Conservation (phyloP, 1,140 invertebrate species). For the Drosophila jambulina region DNA sequence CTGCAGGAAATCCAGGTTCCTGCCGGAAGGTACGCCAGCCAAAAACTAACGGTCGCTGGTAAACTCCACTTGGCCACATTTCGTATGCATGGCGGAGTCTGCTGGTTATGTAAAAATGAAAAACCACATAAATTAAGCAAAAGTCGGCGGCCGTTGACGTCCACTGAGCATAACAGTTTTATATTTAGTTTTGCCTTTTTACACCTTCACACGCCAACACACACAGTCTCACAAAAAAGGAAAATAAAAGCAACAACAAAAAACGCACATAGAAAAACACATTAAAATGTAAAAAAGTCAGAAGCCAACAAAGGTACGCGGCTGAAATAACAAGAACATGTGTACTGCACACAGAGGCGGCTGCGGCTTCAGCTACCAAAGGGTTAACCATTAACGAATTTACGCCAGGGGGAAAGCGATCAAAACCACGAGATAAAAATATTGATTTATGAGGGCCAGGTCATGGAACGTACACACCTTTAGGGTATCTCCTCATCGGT, state of each 20-base stretch:
- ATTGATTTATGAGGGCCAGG: conserved; percentile 8
- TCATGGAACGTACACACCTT: not conserved
- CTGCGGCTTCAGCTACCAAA: conserved; percentile 7
- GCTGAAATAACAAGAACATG: conserved; percentile 65
- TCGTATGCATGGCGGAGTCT: conserved; percentile 60
- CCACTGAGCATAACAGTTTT: conserved; percentile 82
- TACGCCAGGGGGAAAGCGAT: conserved; percentile 12
- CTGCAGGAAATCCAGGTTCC: conserved; percentile 3
- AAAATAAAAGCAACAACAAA: conserved; percentile 9
- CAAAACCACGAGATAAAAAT: conserved; percentile 6
- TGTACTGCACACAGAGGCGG: conserved; percentile 33
- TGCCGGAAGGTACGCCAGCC: not conserved
- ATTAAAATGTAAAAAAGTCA: conserved; percentile 75
- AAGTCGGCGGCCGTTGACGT: conserved; percentile 64
- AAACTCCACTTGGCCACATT: conserved; percentile 47
- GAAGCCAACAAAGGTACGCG: conserved; percentile 75
- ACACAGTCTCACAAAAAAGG: conserved; percentile 25
- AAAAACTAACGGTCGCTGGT: not conserved
- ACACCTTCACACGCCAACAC: conserved; percentile 71
- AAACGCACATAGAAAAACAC: conserved; percentile 47
- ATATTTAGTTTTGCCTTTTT: conserved; percentile 74
- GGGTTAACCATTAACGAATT: conserved; percentile 5
- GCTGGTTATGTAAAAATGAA: conserved; percentile 62
- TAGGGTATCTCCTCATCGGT: not conserved
- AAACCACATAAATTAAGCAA: conserved; percentile 69